A percentile compares a stretch with the other conserved stretches of the same genome.
These are phyloP conservation scores for Mormyrus hasselquistii DNA, from an alignment of 2,797 vertebrate species.

Conservation along the genomic window DNA sequence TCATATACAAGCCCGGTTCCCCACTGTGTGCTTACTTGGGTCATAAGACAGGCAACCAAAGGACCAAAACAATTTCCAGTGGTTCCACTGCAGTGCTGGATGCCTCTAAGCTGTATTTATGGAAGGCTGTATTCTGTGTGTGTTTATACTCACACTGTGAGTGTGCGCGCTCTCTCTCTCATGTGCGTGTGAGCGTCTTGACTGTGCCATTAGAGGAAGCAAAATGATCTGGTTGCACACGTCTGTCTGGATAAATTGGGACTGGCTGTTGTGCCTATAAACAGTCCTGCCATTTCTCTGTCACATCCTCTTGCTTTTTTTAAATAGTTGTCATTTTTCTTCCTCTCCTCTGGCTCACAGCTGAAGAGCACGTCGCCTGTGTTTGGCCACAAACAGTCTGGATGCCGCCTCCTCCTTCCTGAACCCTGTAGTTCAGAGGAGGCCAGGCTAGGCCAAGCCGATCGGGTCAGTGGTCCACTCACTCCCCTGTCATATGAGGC, in stretches of 20 bases:
- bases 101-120: slow-evolving; percentile 58
- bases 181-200: background rate
- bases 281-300: background rate
- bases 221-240: background rate
- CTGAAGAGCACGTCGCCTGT: background rate
- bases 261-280: background rate
- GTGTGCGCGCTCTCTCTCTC: background rate
- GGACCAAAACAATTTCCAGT: slow-evolving; percentile 40
- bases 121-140: slow-evolving; percentile 53
- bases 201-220: background rate
- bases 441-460: background rate
- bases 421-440: background rate
- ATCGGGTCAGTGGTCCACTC: background rate
- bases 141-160: background rate
- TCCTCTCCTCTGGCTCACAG: background rate
- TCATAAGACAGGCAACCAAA: slow-evolving; percentile 17
- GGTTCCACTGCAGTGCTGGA: slow-evolving; percentile 28
- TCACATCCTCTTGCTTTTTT: background rate
- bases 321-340: background rate
- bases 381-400: background rate
- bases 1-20: slow-evolving; percentile 13
- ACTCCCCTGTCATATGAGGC: background rate
- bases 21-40: slow-evolving; percentile 17
- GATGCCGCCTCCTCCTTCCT: background rate
- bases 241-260: background rate